These are phyloP conservation scores for Drepanosiphum platanoidis DNA, from an alignment of 2,888 invertebrate species.

Conservation along the genomic window DNA sequence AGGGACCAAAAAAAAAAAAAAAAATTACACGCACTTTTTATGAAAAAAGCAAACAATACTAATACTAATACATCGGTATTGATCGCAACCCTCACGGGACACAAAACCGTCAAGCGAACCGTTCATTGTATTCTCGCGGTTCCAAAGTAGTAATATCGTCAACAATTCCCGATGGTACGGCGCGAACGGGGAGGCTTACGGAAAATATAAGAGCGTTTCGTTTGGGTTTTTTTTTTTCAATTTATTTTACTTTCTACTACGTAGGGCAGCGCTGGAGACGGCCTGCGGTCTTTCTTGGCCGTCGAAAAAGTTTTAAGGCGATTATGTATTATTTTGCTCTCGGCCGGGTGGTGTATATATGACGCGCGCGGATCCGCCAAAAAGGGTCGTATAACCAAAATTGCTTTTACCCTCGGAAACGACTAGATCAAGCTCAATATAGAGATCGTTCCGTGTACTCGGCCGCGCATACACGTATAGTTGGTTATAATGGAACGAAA, in stretches of 20 bases:
- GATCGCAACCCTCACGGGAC: not conserved
- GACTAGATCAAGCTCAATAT: constrained; percentile 12
- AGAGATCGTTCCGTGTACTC: not conserved
- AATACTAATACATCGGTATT: constrained; percentile 13
- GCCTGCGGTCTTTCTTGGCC: not conserved
- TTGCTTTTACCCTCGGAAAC: constrained; percentile 6
- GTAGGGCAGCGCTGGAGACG: too few relatives aligned
- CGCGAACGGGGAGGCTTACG: not conserved
- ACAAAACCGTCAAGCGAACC: not conserved
- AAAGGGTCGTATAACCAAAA: constrained; percentile 1
- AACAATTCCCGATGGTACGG: not conserved
- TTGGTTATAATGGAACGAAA: not conserved
- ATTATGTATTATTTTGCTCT: constrained; percentile 19
- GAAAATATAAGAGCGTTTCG: not conserved
- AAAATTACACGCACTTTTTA: not conserved
- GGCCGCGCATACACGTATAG: too few relatives aligned
- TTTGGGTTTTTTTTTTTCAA: constrained; percentile 30
- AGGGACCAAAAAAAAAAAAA: not conserved
- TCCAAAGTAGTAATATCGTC: not conserved
- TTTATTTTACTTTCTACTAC: constrained; percentile 15
- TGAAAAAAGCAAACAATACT: constrained; percentile 21
- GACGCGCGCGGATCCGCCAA: not conserved
- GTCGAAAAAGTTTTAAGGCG: constrained; percentile 14
- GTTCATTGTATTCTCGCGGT: constrained; percentile 14
- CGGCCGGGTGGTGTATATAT: too few relatives aligned